Percentiles rank a stretch among this genome's conserved stretches.
phyloP scores from a whole-genome alignment of 2,797 vertebrate genomes.

The Parauchenoglanis ngamensis region DNA sequence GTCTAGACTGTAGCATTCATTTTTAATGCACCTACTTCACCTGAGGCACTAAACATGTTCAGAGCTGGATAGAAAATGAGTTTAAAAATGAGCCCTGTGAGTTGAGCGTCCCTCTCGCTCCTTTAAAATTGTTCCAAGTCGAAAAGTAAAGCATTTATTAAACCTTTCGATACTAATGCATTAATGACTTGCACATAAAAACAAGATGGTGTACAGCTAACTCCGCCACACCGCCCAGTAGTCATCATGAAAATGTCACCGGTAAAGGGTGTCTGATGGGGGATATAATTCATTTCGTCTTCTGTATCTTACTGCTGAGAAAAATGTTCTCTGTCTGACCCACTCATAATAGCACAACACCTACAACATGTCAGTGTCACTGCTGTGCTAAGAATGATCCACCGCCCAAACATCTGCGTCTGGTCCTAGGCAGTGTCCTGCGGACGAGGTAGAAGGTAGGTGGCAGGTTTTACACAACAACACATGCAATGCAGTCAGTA shows the following conservation, averaged over 20 bases:
- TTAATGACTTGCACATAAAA: not conserved
- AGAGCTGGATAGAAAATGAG: constrained; percentile 40
- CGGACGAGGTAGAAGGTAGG: not conserved
- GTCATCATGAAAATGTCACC: not conserved
- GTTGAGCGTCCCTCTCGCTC: constrained; percentile 45
- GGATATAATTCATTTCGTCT: not conserved
- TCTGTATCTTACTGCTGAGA: not conserved
- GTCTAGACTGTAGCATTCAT: constrained; percentile 28
- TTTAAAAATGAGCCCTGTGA: constrained; percentile 40
- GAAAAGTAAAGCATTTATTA: not conserved
- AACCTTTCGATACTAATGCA: not conserved
- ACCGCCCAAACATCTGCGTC: not conserved
- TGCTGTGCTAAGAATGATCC: no score
- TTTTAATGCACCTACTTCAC: constrained; percentile 41
- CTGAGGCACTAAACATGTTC: constrained; percentile 40
- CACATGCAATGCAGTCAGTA: not conserved
- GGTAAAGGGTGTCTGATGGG: not conserved
- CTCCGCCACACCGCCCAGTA: not conserved
- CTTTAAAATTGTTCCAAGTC: not conserved
- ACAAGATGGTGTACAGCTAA: not conserved
- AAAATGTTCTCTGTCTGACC: no score
- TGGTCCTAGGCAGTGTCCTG: not conserved
- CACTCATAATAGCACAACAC: no score
- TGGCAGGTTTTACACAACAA: not conserved
- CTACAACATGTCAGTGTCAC: no score